Evolutionary conservation across 2,113 vertebrate species (phyloP).

Genomic region (Microtus pennsylvanicus): DNA sequence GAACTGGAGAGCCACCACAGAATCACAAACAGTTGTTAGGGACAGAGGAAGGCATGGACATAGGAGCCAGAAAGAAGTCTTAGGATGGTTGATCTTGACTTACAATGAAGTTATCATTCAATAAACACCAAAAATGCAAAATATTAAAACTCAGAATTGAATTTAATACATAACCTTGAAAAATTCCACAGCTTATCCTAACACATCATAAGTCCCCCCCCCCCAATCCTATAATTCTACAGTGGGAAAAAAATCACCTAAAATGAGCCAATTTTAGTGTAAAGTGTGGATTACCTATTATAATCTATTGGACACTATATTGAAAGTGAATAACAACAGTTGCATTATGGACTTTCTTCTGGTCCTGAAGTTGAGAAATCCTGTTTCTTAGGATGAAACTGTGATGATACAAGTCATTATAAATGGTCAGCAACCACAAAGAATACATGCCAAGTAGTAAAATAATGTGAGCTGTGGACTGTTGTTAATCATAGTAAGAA

Average conservation of each 20-base stretch:
- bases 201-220: neutral
- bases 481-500: neutral
- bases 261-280: no score
- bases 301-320: neutral
- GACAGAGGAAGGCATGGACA: neutral
- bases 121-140: neutral
- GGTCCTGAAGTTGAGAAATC: neutral
- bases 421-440: neutral
- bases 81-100: neutral
- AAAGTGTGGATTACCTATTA: no score
- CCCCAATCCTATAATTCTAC: neutral
- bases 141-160: neutral
- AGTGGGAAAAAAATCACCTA: neutral
- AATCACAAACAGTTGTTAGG: neutral
- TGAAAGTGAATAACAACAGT: neutral
- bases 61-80: no score
- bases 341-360: rapidly evolving
- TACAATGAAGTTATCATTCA: neutral
- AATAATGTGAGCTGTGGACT: neutral
- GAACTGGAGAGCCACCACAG: neutral
- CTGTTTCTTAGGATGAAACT: rapidly evolving
- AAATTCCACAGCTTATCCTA: neutral
- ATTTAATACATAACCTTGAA: neutral
- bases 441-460: neutral
- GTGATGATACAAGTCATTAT: rapidly evolving